phyloP scores from a whole-genome alignment of 2,113 vertebrate genomes.

The Kobus ellipsiprymnus region DNA sequence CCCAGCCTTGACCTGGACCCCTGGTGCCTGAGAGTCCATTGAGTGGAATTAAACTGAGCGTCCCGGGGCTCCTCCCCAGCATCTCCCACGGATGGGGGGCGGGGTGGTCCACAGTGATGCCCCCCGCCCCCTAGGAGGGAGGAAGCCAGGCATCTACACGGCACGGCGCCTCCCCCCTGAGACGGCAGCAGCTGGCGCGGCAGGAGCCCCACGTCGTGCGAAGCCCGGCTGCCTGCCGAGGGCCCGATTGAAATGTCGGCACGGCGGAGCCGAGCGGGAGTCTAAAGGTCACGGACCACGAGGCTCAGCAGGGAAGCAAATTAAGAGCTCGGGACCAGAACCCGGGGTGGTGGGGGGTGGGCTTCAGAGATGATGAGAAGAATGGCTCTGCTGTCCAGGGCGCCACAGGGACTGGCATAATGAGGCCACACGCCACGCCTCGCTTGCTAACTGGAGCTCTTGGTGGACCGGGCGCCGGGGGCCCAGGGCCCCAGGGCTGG shows the following conservation, averaged over 20 bases:
- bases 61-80: fast-evolving
- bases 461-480: fast-evolving
- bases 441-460: not conserved
- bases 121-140: fast-evolving
- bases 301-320: constrained; percentile 19
- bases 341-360: not conserved
- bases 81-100: not conserved
- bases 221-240: not conserved
- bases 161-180: fast-evolving
- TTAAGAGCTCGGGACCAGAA: constrained; percentile 14
- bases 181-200: not conserved
- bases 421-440: not conserved
- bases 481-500: not conserved
- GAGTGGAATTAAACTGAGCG: fast-evolving
- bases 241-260: constrained; percentile 7
- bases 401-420: not conserved
- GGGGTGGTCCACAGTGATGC: not conserved
- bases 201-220: not conserved
- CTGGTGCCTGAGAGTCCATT: not conserved
- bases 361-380: not conserved
- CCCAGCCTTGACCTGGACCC: not conserved
- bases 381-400: not conserved
- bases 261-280: fast-evolving
- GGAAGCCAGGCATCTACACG: not conserved
- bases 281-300: not conserved